Conservation (phyloP, 2,888 invertebrate species). For the Linnaemya tessellans region DNA sequence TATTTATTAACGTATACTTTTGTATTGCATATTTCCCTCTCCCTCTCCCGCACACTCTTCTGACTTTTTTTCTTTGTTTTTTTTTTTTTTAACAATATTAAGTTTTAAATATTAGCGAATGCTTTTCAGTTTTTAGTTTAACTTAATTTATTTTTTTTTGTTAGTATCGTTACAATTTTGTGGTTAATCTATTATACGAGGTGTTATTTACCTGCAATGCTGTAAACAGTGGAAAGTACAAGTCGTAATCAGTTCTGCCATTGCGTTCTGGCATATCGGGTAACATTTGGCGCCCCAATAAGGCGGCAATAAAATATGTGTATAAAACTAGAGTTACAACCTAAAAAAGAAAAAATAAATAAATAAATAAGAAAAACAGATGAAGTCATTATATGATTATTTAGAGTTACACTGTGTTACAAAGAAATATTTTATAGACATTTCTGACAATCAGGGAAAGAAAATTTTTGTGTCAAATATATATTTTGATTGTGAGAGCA, state of each 20-base stretch:
- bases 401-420: background rate
- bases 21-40: background rate
- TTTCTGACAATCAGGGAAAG: too few species aligned
- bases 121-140: background rate
- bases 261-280: constrained; percentile 84
- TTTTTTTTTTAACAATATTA: background rate
- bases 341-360: constrained; percentile 84
- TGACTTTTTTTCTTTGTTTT: background rate
- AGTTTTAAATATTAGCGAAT: background rate
- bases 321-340: constrained; percentile 96
- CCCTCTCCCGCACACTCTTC: background rate
- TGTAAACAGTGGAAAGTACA: constrained; percentile 95
- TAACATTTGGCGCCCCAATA: constrained; percentile 94
- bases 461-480: too few species aligned
- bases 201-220: constrained; percentile 89
- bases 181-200: constrained; percentile 18
- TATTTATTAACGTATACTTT: constrained; percentile 3
- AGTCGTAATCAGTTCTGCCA: constrained; percentile 87
- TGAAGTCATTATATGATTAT: too few species aligned
- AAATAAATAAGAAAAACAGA: constrained; percentile 1
- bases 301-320: constrained; percentile 94
- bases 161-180: constrained; percentile 12
- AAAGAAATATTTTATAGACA: too few species aligned
- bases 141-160: constrained; percentile 14
- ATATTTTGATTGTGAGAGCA: too few species aligned